Base-by-base conservation (phyloP, 2,888 invertebrate genomes). In the Autographa pulchrina region DNA sequence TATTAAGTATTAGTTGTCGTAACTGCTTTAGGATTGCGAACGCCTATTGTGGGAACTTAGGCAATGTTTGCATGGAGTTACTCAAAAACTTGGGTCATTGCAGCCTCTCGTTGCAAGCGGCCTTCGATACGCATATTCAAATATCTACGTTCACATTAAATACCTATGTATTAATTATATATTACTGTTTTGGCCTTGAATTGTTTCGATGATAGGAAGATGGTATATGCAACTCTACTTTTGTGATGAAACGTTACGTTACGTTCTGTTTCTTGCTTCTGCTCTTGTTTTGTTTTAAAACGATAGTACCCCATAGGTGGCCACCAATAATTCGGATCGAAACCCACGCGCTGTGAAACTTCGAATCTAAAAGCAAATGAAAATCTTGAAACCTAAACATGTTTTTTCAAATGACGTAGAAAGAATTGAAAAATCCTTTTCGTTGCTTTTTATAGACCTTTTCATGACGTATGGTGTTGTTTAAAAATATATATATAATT, bases 31-130 rank as follows among this genome's bases (percentile, higher is more conserved):
- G 61, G 54, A 69, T 82, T 81, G 77, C 76, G 63, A 67, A 14
- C 41, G 62, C 59, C 72, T 56, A 72, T 75, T 82, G 85, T 77
- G 73, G 59, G 58, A 68, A 70, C 65, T 84, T 81, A 54, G 58
- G 83, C 77, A 84, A 84, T 77, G 48, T 78, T 75, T 76, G 74
- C 59, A 43, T 67, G 74, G 66, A 43, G 75, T 82, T 84, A 70
- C 81, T 71, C 60, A 84, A 84, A 84, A 79, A 82, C 48, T 68
- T 62, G 8, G 35, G 63, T 66, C 65, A 35, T 72, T 65, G 71
- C 67, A 74, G 80, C 48, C 54, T 63, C 60, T 67, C 67, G 18
- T 73, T 80, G 75, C 68, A 70, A 68, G 67, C 58, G 61, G 58
- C 74, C 72, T 77, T 71, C 54, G 41, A n/a, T 59, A 59, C 32